Evolutionary conservation across 2,797 vertebrate genomes (phyloP).

Genomic region (Rhynchotus rufescens): DNA sequence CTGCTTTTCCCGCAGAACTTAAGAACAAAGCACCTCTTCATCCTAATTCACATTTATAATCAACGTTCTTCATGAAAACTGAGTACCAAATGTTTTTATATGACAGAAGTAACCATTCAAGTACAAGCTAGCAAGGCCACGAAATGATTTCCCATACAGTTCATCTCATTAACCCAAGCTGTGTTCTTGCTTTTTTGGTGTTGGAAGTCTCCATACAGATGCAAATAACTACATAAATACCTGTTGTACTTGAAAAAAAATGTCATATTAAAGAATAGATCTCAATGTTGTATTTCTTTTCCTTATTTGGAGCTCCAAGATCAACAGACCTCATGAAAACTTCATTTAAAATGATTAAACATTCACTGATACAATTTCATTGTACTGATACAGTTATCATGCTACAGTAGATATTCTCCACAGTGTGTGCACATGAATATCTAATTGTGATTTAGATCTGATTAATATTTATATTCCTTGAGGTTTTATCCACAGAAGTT

Average conservation of each 20-base stretch:
- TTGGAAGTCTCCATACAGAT: not conserved
- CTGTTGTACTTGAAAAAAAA: fast-evolving
- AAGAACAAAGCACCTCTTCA: not conserved
- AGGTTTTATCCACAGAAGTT: not conserved
- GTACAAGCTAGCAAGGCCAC: not conserved
- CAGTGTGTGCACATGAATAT: not conserved
- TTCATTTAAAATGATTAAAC: not conserved
- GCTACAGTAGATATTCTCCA: not conserved
- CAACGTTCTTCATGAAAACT: not conserved
- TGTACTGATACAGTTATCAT: not conserved
- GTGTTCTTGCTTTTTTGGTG: not conserved
- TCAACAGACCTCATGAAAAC: not conserved
- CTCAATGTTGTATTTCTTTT: not conserved
- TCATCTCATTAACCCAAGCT: not conserved
- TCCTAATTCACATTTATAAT: not conserved
- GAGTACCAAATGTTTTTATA: not conserved
- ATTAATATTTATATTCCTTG: not conserved
- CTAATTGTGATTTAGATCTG: not conserved
- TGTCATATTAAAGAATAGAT: not conserved
- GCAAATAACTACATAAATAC: not conserved
- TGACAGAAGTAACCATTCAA: not conserved
- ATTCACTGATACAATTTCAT: fast-evolving
- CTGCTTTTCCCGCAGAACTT: not conserved
- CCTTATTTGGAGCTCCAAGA: not conserved
- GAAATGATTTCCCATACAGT: not conserved